Percentiles rank a stretch among this genome's conserved stretches.
Evolutionary conservation across 1,140 invertebrate genomes (phyloP).

Genomic region (Nylanderia fulva): DNA sequence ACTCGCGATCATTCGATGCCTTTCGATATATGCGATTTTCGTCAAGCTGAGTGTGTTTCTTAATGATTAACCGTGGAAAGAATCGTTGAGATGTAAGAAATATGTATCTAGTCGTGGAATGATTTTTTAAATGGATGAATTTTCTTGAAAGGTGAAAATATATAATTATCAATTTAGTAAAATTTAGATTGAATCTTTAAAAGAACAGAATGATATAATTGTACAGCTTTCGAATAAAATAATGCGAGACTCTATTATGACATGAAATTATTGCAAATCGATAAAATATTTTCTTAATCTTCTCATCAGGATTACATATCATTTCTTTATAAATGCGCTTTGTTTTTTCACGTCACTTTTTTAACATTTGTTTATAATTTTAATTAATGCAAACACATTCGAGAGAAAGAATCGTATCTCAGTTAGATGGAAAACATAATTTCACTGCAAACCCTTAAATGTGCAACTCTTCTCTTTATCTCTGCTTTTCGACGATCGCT

Average conservation of each 20-base stretch:
- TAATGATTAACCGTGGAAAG: not conserved
- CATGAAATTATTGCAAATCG: conserved; percentile 1
- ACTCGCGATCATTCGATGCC: conserved; percentile 46
- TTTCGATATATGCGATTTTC: conserved; percentile 23
- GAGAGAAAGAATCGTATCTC: not conserved
- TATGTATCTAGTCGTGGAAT: not conserved
- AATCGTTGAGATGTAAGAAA: not conserved
- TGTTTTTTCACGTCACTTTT: not conserved
- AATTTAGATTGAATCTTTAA: no score
- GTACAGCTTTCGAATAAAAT: conserved; percentile 1
- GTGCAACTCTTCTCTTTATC: conserved; percentile 17
- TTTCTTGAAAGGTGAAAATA: no score
- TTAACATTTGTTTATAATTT: not conserved
- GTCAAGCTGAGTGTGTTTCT: not conserved
- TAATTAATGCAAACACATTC: not conserved
- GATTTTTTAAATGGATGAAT: not conserved
- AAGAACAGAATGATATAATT: no score
- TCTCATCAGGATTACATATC: not conserved
- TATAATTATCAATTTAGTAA: no score
- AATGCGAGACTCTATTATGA: not conserved
- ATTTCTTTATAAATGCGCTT: not conserved
- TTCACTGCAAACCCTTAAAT: not conserved
- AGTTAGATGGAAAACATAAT: conserved; percentile 1
- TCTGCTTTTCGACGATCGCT: not conserved
- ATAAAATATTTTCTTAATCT: not conserved